Evolutionary conservation across 92 coral and sea anemone genomes (phyloP).

Genomic region (Paramuricea clavata): DNA sequence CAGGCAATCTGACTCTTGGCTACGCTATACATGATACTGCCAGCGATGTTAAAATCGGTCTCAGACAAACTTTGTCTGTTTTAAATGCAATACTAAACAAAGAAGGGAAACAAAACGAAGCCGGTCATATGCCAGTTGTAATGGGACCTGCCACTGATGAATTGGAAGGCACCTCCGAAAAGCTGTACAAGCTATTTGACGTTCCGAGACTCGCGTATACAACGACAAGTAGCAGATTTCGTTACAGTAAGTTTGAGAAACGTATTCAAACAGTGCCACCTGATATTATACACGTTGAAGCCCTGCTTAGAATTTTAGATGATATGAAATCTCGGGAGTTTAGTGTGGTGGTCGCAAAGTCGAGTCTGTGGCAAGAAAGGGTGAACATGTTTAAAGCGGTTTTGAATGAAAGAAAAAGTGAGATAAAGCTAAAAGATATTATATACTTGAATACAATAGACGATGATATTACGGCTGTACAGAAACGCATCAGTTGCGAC

Average conservation of each 20-base stretch:
- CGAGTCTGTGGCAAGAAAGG: conserved; percentile 9
- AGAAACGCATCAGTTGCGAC: neutral
- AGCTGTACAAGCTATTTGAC: neutral
- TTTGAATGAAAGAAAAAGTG: neutral
- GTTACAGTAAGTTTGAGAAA: neutral
- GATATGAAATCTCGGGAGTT: neutral
- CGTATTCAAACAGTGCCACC: conserved; percentile 25
- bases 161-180: neutral
- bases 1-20: conserved; percentile 30
- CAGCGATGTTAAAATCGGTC: conserved; percentile 19
- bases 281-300: conserved; percentile 23
- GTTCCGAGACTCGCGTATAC: conserved; percentile 26
- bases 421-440: neutral
- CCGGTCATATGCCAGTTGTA: conserved; percentile 8
- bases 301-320: conserved; percentile 21
- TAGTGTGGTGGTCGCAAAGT: conserved; percentile 9
- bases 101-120: neutral
- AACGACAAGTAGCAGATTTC: conserved; percentile 14
- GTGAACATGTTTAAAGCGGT: neutral
- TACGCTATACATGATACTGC: conserved; percentile 25
- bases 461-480: neutral
- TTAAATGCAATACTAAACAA: conserved; percentile 27
- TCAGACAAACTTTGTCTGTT: conserved; percentile 32
- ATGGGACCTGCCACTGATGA: conserved; percentile 37
- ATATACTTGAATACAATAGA: neutral